A percentile compares a stretch with the other conserved stretches of the same genome.
These are phyloP conservation scores for Procambarus virginalis DNA, from an alignment of 1,140 invertebrate species.

Conservation along the genomic window DNA sequence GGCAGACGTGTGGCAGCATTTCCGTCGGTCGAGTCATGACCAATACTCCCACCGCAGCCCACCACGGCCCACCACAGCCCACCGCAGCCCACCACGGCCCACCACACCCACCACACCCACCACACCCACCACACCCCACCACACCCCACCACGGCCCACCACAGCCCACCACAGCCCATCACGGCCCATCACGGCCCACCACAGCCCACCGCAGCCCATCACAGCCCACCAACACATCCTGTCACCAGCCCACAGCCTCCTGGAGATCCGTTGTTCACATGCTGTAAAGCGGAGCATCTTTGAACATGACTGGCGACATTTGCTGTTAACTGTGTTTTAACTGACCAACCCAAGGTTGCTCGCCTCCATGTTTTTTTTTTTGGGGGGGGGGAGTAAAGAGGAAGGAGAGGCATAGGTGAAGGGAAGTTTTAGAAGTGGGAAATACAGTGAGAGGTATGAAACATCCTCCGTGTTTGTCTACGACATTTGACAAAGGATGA, in stretches of 20 bases:
- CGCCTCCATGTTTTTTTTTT: too few species aligned
- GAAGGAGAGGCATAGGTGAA: too few species aligned
- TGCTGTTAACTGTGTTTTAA: too few species aligned
- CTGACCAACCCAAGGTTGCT: too few species aligned
- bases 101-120: not conserved
- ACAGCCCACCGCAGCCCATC: not conserved
- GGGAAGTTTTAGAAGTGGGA: too few species aligned
- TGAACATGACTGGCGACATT: too few species aligned
- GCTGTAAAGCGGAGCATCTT: too few species aligned
- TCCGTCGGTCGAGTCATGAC: not conserved
- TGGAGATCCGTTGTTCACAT: too few species aligned
- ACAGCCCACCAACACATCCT: not conserved
- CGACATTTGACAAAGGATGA: too few species aligned
- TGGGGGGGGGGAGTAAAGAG: too few species aligned
- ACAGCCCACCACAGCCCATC: not conserved
- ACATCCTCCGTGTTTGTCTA: too few species aligned
- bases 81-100: not conserved
- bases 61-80: not conserved
- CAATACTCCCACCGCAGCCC: not conserved
- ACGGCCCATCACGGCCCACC: not conserved
- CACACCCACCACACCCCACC: not conserved
- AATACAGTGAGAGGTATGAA: too few species aligned
- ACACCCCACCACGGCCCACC: not conserved
- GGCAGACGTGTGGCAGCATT: not conserved
- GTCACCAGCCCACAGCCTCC: not conserved